Conservation (phyloP, 2,797 vertebrate genomes). For the Rousettus madagascariensis region DNA sequence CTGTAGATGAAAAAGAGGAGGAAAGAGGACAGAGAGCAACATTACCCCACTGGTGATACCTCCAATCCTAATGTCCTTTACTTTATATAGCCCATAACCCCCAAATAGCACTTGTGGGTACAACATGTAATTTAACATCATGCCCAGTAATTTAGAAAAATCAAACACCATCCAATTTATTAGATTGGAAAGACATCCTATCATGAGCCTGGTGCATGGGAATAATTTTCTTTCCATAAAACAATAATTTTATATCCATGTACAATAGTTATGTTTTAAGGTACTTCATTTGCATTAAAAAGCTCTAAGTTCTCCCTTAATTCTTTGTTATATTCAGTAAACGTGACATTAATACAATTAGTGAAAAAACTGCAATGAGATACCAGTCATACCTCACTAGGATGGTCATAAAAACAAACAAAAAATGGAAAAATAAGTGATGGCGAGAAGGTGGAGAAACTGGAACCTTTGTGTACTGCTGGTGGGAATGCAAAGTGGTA, state of each 20-base stretch:
- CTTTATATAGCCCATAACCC: not conserved
- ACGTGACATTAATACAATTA: not conserved
- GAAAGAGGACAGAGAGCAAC: not conserved
- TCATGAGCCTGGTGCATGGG: not conserved
- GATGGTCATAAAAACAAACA: not conserved
- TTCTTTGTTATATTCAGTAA: not conserved
- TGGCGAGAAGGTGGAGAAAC: not conserved
- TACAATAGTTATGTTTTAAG: not conserved
- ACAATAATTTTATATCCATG: not conserved
- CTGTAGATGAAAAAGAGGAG: not conserved
- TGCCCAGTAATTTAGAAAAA: not conserved
- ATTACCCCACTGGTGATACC: not conserved
- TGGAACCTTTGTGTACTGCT: not conserved
- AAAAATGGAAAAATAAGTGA: not conserved
- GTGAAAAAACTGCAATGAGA: not conserved
- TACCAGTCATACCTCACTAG: not conserved
- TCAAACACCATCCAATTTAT: not conserved
- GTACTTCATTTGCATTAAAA: not conserved
- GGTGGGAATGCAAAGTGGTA: not conserved
- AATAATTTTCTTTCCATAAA: constrained; percentile 31
- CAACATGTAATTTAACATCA: not conserved
- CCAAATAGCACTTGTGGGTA: not conserved
- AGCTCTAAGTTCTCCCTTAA: constrained; percentile 4
- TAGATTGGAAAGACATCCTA: not conserved
- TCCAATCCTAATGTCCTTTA: not conserved